Percentiles rank a stretch among this genome's conserved stretches.
Evolutionary conservation across 2,888 invertebrate genomes (phyloP).

Genomic region (Tanytarsus gracilentus): DNA sequence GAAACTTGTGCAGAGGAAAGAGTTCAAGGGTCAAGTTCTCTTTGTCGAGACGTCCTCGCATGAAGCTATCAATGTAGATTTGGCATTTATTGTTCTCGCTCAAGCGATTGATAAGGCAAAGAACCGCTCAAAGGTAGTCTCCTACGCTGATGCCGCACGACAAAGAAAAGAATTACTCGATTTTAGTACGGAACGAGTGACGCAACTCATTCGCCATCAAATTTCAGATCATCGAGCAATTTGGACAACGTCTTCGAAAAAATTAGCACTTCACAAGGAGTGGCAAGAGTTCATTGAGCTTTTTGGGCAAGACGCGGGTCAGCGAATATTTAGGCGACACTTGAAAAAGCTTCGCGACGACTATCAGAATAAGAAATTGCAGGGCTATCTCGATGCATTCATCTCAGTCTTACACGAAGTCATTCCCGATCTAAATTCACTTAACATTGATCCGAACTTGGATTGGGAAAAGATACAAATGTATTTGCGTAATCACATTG

Average conservation of each 20-base stretch:
- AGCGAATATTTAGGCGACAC: conserved; percentile 65
- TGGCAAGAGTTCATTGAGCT: conserved; percentile 82
- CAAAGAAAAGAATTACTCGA: conserved; percentile 81
- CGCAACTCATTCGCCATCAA: conserved; percentile 74
- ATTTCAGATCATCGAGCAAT: conserved; percentile 73
- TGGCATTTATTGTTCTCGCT: conserved; percentile 80
- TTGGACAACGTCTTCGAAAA: conserved; percentile 80
- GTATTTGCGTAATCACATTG: conserved; percentile 81
- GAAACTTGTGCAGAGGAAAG: conserved; percentile 76
- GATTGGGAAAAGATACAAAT: conserved; percentile 84
- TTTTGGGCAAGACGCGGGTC: conserved; percentile 78
- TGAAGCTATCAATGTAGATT: conserved; percentile 91
- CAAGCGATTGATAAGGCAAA: conserved; percentile 89
- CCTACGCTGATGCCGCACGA: conserved; percentile 75
- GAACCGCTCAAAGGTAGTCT: conserved; percentile 53
- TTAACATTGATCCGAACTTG: conserved; percentile 51
- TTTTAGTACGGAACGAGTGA: conserved; percentile 82
- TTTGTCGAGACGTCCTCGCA: conserved; percentile 92
- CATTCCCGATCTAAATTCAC: conserved; percentile 63
- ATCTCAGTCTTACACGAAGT: conserved; percentile 68
- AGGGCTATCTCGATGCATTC: conserved; percentile 66
- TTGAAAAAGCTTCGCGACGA: conserved; percentile 74
- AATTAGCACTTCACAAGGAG: conserved; percentile 77
- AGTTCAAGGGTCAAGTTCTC: conserved; percentile 80
- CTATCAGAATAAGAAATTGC: conserved; percentile 64